Conservation (phyloP, 2,113 vertebrate species). For the Centrocercus urophasianus region DNA sequence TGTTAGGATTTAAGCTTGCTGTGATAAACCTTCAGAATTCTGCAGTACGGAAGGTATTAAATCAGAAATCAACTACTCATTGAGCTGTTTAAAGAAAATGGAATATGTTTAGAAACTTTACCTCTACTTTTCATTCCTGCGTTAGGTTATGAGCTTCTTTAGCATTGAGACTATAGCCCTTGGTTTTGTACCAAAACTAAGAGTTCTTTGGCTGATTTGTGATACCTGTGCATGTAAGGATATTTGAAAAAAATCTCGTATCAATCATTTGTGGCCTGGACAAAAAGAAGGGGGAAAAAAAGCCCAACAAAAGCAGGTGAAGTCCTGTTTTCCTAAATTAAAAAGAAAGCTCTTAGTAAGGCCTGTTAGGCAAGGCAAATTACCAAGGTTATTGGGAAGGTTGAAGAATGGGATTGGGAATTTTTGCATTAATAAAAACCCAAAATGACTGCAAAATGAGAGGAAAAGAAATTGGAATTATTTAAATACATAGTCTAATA, state of each 20-base stretch:
- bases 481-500: slow-evolving; percentile 40
- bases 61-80: not conserved
- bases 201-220: not conserved
- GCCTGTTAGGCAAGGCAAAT: not conserved
- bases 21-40: not conserved
- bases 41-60: not conserved
- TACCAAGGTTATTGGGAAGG: not conserved
- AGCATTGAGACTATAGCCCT: not conserved
- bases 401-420: not conserved
- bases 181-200: not conserved
- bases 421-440: not conserved
- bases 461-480: slow-evolving; percentile 1
- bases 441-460: not conserved
- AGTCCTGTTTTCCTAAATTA: not conserved
- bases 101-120: not conserved
- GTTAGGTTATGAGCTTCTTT: not conserved
- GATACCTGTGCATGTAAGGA: accelerated
- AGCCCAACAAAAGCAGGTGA: not conserved
- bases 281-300: not conserved
- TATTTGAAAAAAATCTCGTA: not conserved
- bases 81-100: not conserved
- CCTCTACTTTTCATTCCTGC: not conserved
- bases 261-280: accelerated
- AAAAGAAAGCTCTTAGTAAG: not conserved
- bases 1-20: not conserved